phyloP scores from a whole-genome alignment of 2,113 vertebrate genomes.

The Suncus etruscus region DNA sequence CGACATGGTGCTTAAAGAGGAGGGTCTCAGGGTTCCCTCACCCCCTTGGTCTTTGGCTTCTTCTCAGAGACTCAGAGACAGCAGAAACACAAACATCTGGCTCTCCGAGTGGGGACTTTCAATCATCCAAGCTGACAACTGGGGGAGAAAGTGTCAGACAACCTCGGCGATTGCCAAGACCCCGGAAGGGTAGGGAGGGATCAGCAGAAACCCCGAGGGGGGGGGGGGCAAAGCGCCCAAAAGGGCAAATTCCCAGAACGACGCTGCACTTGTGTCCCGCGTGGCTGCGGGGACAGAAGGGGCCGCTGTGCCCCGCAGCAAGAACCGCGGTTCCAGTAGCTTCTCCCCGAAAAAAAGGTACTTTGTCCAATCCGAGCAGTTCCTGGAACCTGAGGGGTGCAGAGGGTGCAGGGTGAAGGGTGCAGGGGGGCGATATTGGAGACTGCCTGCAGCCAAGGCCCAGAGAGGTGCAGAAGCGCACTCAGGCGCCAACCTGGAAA shows the following conservation, averaged over 20 bases:
- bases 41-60: neutral
- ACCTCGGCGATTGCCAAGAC: neutral
- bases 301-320: neutral
- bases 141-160: slow-evolving; percentile 29
- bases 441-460: no score
- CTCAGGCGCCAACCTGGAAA: fast-evolving
- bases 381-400: neutral
- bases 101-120: neutral
- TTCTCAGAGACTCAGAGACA: neutral
- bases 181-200: neutral
- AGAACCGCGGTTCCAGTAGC: slow-evolving; percentile 26
- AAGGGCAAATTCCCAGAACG: slow-evolving; percentile 75
- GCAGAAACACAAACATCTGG: neutral
- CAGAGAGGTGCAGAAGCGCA: no score
- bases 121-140: neutral
- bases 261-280: neutral
- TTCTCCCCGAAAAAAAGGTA: neutral
- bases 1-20: neutral
- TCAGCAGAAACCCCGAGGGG: slow-evolving; percentile 3
- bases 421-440: no score
- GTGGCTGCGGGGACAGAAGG: slow-evolving; percentile 65
- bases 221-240: slow-evolving; percentile 67
- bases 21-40: neutral
- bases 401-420: neutral
- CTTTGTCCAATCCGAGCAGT: slow-evolving; percentile 11